A percentile compares a stretch with the other conserved stretches of the same genome.
These are phyloP conservation scores for Pteropus rufus DNA, from an alignment of 2,797 vertebrate genomes.

Conservation along the genomic window DNA sequence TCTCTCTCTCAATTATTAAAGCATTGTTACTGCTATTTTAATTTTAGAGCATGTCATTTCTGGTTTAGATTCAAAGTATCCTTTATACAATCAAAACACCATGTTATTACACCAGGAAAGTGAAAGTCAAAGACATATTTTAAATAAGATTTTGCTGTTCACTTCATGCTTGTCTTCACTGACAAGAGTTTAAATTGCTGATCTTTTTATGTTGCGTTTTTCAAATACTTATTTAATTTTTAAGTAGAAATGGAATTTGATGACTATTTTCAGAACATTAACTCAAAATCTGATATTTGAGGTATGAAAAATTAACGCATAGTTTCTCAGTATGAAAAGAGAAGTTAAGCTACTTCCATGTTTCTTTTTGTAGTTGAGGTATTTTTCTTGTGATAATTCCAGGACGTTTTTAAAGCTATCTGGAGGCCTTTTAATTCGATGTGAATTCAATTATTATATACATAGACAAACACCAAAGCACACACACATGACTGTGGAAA, in stretches of 20 bases:
- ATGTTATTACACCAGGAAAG: conserved; percentile 4
- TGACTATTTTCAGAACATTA: conserved; percentile 5
- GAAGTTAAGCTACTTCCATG: background rate
- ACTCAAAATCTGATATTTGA: conserved; percentile 18
- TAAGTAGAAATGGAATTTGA: conserved; percentile 20
- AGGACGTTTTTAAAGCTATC: background rate
- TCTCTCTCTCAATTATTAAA: conserved; percentile 41
- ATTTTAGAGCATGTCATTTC: conserved; percentile 38
- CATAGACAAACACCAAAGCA: conserved; percentile 42
- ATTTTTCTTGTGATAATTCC: conserved; percentile 42
- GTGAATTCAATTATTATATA: conserved; percentile 51
- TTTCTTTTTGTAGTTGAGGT: conserved; percentile 18
- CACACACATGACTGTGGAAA: conserved; percentile 37
- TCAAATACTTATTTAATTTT: conserved; percentile 20
- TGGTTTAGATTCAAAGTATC: background rate
- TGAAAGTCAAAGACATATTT: conserved; percentile 26
- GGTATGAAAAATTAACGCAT: background rate
- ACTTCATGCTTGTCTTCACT: background rate
- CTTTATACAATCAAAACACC: conserved; percentile 40
- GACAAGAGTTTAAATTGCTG: background rate
- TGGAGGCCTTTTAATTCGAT: conserved; percentile 15
- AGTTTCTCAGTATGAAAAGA: background rate
- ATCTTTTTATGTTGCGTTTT: background rate
- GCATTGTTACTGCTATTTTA: background rate
- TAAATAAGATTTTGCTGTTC: conserved; percentile 1